These are phyloP conservation scores for Chiloscyllium punctatum DNA, from an alignment of 2,797 vertebrate genomes.

Conservation along the genomic window DNA sequence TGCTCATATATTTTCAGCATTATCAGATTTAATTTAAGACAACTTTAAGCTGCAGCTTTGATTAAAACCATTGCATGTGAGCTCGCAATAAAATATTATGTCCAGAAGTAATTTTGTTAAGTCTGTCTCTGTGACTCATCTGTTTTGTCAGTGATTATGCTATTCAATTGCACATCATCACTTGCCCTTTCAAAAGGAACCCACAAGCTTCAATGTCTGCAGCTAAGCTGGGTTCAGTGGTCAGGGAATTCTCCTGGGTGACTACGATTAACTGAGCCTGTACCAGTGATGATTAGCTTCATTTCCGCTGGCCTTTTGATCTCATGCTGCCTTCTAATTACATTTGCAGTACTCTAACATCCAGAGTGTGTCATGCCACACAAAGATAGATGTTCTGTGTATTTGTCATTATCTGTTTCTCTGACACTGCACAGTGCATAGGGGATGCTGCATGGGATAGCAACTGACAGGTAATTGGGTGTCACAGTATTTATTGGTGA, in stretches of 20 bases:
- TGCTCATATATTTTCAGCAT: not conserved
- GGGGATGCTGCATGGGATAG: not conserved
- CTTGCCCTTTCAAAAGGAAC: not conserved
- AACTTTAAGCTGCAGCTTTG: not conserved
- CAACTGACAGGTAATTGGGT: not conserved
- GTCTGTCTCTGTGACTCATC: not conserved
- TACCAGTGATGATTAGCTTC: not conserved
- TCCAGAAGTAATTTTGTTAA: not conserved
- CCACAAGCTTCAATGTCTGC: not conserved
- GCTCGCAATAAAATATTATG: not conserved
- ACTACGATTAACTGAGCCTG: not conserved
- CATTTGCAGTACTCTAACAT: not conserved
- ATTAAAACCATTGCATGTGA: not conserved
- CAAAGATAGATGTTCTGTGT: not conserved
- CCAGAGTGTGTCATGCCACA: not conserved
- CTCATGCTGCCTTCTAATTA: constrained; percentile 15
- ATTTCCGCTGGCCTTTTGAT: not conserved
- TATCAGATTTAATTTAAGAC: not conserved
- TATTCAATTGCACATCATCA: not conserved
- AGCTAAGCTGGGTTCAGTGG: not conserved
- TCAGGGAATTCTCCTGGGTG: not conserved
- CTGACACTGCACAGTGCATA: not conserved
- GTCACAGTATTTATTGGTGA: not conserved
- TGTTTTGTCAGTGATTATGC: not conserved
- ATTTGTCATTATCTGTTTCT: not conserved